phyloP scores from a whole-genome alignment of 2,888 invertebrate genomes.

The Cantharis nigra region DNA sequence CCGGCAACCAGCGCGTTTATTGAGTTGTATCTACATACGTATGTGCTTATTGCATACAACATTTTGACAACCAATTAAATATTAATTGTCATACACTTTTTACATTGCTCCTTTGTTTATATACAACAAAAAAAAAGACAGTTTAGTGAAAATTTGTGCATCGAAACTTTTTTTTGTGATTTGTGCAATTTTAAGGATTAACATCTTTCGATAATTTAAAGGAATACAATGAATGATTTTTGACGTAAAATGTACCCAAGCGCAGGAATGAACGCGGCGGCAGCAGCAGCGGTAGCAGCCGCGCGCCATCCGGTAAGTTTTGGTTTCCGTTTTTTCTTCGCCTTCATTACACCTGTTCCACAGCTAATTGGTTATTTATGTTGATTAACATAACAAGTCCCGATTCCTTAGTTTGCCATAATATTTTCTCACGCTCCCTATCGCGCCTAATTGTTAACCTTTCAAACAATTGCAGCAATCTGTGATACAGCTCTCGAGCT shows the following conservation, averaged over 20 bases:
- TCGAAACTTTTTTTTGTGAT: neutral
- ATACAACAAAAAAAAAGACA: neutral
- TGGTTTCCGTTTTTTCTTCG: constrained; percentile 20
- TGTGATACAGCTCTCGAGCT: neutral
- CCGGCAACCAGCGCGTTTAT: constrained; percentile 14
- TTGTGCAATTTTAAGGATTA: neutral
- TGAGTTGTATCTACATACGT: constrained; percentile 27
- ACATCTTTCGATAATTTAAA: constrained; percentile 4
- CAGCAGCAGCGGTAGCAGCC: constrained; percentile 80
- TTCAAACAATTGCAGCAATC: neutral
- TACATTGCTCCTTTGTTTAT: neutral
- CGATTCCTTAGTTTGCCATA: neutral
- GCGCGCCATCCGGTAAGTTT: constrained; percentile 84
- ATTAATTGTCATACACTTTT: constrained; percentile 15
- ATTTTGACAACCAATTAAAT: constrained; percentile 17
- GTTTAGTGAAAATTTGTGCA: neutral
- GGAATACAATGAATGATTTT: constrained; percentile 49
- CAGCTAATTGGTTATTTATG: neutral
- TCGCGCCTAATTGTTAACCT: neutral
- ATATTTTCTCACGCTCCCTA: neutral
- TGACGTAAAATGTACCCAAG: constrained; percentile 77
- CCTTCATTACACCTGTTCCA: neutral
- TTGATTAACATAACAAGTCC: neutral
- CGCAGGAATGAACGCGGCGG: constrained; percentile 86
- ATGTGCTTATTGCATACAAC: constrained; percentile 10